Evolutionary conservation across 2,888 invertebrate species (phyloP).

Genomic region (Heteropelma amictum): DNA sequence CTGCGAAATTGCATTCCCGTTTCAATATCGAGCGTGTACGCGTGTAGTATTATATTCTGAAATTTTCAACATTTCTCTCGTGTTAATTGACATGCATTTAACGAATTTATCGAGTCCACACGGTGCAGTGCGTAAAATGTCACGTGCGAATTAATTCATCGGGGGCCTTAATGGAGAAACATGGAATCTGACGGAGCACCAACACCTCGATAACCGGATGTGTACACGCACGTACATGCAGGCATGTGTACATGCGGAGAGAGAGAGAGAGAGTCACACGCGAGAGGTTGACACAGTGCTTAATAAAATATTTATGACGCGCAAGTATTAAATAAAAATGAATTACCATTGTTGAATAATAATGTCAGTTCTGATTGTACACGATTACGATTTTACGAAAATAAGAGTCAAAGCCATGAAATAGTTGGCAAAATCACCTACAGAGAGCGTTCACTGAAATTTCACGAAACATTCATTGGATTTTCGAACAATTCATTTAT

Average conservation of each 20-base stretch:
- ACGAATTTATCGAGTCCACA: conserved; percentile 18
- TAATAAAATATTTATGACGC: neutral
- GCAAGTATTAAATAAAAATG: neutral
- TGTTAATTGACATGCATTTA: conserved; percentile 26
- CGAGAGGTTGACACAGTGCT: neutral
- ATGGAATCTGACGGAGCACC: neutral
- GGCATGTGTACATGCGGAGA: neutral
- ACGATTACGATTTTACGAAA: no score
- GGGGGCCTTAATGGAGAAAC: neutral
- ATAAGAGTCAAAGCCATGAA: neutral
- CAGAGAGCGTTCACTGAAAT: no score
- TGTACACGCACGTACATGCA: neutral
- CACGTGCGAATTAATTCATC: conserved; percentile 23
- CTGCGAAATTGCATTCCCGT: neutral
- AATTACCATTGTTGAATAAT: neutral
- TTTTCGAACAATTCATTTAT: neutral
- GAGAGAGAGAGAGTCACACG: neutral
- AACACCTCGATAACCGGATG: neutral
- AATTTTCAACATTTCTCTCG: neutral
- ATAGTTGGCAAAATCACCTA: no score
- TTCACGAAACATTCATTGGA: neutral
- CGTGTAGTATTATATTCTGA: neutral
- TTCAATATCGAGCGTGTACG: neutral
- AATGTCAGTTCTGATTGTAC: no score
- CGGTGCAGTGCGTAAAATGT: neutral